Evolutionary conservation across 2,797 vertebrate species (phyloP), one percentile per base, ranked within the genome.

Genomic region (Aulostomus chinensis): DNA sequence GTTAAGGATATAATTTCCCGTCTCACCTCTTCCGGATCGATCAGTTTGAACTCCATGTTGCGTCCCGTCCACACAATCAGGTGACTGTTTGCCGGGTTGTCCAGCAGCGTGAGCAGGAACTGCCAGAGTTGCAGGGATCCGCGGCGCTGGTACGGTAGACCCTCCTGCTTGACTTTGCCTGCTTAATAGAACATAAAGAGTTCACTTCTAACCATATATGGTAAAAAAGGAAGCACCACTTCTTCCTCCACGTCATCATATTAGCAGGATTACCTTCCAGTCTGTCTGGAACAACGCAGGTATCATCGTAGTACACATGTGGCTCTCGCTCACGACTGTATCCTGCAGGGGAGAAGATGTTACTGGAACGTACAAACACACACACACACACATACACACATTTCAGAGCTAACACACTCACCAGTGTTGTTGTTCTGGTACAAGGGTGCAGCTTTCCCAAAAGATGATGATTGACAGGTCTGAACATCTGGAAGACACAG

Each of bases 61-160:
- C 93, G 92, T 8, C 96, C 96, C 0, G 96, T 98, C 96, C 96
- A 98, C 5, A 94, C 90, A 1, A 98, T 98, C 79, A 96, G 94
- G 67, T 96, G 95, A 22, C 90, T 85, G 1, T 97, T 95, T 52
- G 93, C 91, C 0, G 93, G 95, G 77, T 97, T 93, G 1, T 97
- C 95, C 45, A 98, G 85, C 43, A 98, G 92, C 0, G 95, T 96
- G 58, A 97, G 93, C 28, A 98, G 87, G 83, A 97, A 97, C 89
- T 97, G 95, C 95, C 96, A 98, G 43, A 98, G 93, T 86, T 97
- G 95, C 68, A 98, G 88, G 10, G 95, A 98, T 22, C 95, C 96
- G 0, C 96, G 91, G 1, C 95, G 90, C 84, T 97, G 96, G 78
- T 96, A 98, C 1, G 94, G 94, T 58, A 94, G 89, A 3, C 91